These are phyloP conservation scores for Microtus richardsoni DNA, from an alignment of 2,113 vertebrate species.

Conservation along the genomic window DNA sequence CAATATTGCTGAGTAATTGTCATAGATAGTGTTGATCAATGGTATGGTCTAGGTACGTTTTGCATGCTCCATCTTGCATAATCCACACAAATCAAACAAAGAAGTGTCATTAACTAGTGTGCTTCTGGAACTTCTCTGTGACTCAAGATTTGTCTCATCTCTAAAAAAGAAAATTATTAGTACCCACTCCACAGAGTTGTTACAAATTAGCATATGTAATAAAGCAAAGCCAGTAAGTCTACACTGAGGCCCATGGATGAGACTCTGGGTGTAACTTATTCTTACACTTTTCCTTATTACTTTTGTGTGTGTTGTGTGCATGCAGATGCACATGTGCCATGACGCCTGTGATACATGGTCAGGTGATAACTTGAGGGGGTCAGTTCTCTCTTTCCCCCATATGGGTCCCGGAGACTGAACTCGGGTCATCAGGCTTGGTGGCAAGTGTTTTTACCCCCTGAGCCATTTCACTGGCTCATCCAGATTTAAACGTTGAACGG, in stretches of 20 bases:
- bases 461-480: neutral
- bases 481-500: neutral
- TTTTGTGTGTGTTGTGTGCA: neutral
- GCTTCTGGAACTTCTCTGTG: constrained; percentile 8
- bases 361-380: neutral
- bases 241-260: neutral
- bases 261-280: neutral
- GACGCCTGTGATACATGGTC: neutral
- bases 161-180: constrained; percentile 27
- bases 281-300: neutral
- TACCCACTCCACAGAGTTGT: neutral
- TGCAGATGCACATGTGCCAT: neutral
- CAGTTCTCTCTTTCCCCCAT: neutral
- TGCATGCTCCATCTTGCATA: neutral
- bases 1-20: constrained; percentile 4
- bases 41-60: constrained; percentile 7
- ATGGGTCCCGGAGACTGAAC: neutral
- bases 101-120: neutral
- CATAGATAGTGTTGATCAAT: neutral
- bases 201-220: constrained; percentile 12
- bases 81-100: constrained; percentile 1
- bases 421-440: neutral
- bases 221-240: neutral
- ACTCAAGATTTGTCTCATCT: neutral
- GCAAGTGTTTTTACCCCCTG: neutral